Conservation (phyloP, 1,140 invertebrate species). For the Leucophenga varia region DNA sequence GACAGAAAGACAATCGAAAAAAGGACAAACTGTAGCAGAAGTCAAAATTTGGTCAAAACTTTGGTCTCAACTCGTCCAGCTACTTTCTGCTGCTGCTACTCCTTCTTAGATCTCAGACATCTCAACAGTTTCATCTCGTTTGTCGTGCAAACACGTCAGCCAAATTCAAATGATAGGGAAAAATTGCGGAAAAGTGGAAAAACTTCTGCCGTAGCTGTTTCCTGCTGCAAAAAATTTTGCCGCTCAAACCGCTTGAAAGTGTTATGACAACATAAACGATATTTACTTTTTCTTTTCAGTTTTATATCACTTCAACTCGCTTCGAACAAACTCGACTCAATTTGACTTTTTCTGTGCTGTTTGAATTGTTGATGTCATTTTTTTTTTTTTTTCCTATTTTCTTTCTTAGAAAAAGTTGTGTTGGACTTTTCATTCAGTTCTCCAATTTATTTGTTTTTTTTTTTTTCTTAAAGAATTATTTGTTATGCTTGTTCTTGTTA, state of each 20-base stretch:
- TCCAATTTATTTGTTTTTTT: conserved; percentile 21
- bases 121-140: conserved; percentile 6
- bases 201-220: background rate
- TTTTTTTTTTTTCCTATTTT: conserved; percentile 7
- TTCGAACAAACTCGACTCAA: too few relatives aligned
- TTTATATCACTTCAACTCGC: conserved; percentile 28
- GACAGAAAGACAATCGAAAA: conserved; percentile 12
- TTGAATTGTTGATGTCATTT: conserved; percentile 32
- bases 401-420: background rate
- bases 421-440: conserved; percentile 22
- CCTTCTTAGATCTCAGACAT: conserved; percentile 13
- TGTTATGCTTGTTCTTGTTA: too few relatives aligned
- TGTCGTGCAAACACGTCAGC: conserved; percentile 39
- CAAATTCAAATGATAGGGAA: conserved; percentile 49
- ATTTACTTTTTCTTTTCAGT: conserved; percentile 45
- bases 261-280: conserved; percentile 54
- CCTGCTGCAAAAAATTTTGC: too few relatives aligned
- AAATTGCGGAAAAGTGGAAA: conserved; percentile 3
- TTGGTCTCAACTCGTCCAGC: conserved; percentile 16
- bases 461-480: too few relatives aligned
- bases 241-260: too few relatives aligned
- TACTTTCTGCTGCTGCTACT: conserved; percentile 7
- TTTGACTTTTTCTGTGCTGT: conserved; percentile 24
- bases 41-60: conserved; percentile 48
- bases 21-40: conserved; percentile 19